A percentile compares a stretch with the other conserved stretches of the same genome.
Evolutionary conservation across 2,888 invertebrate genomes (phyloP).

Genomic region (Drosophila macrospina): DNA sequence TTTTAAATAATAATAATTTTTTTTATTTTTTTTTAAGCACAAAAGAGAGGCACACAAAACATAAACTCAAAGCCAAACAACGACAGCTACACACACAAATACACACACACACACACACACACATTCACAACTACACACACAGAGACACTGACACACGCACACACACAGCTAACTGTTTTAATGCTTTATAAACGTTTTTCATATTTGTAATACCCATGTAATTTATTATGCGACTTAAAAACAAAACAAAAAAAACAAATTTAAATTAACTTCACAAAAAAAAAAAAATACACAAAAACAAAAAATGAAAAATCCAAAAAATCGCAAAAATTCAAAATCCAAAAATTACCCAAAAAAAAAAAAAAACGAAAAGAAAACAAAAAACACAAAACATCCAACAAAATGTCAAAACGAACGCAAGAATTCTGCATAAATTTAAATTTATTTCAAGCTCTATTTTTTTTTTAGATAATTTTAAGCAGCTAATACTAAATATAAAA

Average conservation of each 20-base stretch:
- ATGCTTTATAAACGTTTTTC: slow-evolving; percentile 53
- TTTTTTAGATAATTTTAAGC: slow-evolving; percentile 63
- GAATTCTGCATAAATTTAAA: slow-evolving; percentile 35
- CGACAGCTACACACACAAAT: slow-evolving; percentile 45
- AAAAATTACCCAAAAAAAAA: slow-evolving; percentile 23
- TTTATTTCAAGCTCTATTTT: slow-evolving; percentile 45
- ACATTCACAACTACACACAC: slow-evolving; percentile 21
- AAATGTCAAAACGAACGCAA: slow-evolving; percentile 45
- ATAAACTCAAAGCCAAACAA: slow-evolving; percentile 50
- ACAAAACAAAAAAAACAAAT: slow-evolving; percentile 10
- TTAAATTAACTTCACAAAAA: slow-evolving; percentile 14
- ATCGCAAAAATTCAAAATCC: slow-evolving; percentile 23
- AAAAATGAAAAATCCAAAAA: slow-evolving; percentile 27
- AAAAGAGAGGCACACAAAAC: slow-evolving; percentile 58
- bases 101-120: slow-evolving; percentile 20
- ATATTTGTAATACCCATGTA: slow-evolving; percentile 49
- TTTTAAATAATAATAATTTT: slow-evolving; percentile 22
- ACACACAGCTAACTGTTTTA: slow-evolving; percentile 61
- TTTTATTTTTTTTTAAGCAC: slow-evolving; percentile 49
- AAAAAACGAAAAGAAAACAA: slow-evolving; percentile 22
- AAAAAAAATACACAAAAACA: slow-evolving; percentile 11
- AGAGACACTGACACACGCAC: slow-evolving; percentile 18
- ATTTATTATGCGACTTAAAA: slow-evolving; percentile 60
- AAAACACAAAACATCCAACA: slow-evolving; percentile 23
- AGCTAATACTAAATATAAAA: slow-evolving; percentile 63